phyloP scores from a whole-genome alignment of 2,797 vertebrate species.

The Lepus townsendii region DNA sequence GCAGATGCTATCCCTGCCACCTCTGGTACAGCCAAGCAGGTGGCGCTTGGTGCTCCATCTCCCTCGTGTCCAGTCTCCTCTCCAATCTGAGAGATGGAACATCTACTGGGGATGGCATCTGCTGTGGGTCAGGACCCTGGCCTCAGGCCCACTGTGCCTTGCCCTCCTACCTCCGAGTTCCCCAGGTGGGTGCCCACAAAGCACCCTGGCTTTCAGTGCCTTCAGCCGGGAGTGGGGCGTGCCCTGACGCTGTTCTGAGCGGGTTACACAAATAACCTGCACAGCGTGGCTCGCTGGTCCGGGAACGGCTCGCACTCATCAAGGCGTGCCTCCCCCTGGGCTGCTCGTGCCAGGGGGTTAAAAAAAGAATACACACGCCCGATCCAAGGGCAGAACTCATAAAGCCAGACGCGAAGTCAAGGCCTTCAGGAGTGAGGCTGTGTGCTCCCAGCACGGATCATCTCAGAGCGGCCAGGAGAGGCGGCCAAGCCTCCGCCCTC shows the following conservation, averaged over 20 bases:
- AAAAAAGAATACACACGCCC: constrained; percentile 73
- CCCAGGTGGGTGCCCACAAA: accelerated
- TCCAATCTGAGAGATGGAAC: accelerated
- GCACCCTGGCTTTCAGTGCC: accelerated
- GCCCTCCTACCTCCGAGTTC: background rate
- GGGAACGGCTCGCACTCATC: constrained; percentile 30
- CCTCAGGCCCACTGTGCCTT: background rate
- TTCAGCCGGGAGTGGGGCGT: background rate
- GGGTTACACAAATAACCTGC: constrained; percentile 51
- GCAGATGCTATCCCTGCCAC: no score
- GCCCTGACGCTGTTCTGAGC: background rate
- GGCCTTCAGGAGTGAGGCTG: background rate
- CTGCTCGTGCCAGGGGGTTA: constrained; percentile 46
- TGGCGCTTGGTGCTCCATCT: no score
- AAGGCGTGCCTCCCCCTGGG: background rate
- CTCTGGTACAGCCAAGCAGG: no score
- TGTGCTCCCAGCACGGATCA: background rate
- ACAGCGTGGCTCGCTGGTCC: background rate
- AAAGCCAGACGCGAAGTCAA: constrained; percentile 50
- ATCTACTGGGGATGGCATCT: background rate
- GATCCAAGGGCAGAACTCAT: constrained; percentile 60
- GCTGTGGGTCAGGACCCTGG: background rate
- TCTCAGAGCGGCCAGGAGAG: background rate
- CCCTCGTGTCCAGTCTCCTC: no score
- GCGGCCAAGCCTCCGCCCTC: accelerated